These are phyloP conservation scores for Albula glossodonta DNA, from an alignment of 2,113 vertebrate genomes.

Conservation along the genomic window DNA sequence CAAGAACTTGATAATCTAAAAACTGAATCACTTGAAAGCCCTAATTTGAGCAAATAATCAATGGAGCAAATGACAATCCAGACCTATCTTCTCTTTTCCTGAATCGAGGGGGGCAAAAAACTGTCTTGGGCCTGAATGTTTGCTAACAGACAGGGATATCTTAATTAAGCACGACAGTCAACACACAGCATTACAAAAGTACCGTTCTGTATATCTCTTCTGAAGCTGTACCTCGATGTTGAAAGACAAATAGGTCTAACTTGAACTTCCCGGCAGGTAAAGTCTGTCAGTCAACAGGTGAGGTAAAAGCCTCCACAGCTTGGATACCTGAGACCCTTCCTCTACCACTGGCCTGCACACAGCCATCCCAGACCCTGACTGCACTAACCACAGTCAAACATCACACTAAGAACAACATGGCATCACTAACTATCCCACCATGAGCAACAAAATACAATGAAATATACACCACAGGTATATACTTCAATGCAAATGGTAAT, in stretches of 20 bases:
- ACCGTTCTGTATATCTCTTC: conserved; percentile 35
- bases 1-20: background rate
- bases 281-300: conserved; percentile 52
- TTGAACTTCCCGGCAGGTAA: conserved; percentile 55
- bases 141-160: conserved; percentile 45
- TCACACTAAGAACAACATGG: background rate
- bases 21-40: background rate
- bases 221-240: conserved; percentile 39
- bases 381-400: background rate
- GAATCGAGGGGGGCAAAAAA: conserved; percentile 23
- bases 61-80: background rate
- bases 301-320: conserved; percentile 48
- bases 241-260: conserved; percentile 59
- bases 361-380: background rate
- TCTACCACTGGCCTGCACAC: conserved; percentile 10
- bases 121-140: conserved; percentile 32
- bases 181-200: conserved; percentile 38
- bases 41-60: background rate
- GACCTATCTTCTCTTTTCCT: background rate
- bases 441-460: background rate
- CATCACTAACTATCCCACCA: background rate
- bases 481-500: background rate
- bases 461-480: background rate
- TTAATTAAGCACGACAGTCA: conserved; percentile 52
- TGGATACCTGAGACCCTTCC: conserved; percentile 49